Conservation (phyloP, 2,888 invertebrate genomes). For the Mesorhabditis sp. region DNA sequence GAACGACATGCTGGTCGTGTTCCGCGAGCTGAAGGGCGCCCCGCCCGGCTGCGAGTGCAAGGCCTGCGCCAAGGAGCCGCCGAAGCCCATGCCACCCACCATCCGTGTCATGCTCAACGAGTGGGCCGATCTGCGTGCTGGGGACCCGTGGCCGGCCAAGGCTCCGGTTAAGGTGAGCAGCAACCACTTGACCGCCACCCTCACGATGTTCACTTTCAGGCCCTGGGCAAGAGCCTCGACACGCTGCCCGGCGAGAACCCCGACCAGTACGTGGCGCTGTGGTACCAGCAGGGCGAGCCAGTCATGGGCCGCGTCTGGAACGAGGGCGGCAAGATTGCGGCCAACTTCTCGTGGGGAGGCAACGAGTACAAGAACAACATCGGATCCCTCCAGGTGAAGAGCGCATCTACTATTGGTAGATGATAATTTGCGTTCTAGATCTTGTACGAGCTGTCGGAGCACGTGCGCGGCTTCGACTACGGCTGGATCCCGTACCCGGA, state of each 20-base stretch:
- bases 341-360: conserved; percentile 10
- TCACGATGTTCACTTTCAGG: conserved; percentile 9
- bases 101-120: conserved; percentile 25
- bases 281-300: conserved; percentile 45
- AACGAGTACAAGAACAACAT: conserved; percentile 47
- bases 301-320: conserved; percentile 56
- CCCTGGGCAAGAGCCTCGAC: conserved; percentile 41
- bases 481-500: no score
- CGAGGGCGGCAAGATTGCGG: conserved; percentile 37
- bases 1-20: conserved; percentile 46
- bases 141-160: conserved; percentile 30
- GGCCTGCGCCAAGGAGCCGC: conserved; percentile 9
- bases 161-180: conserved; percentile 40
- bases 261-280: conserved; percentile 52
- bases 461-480: conserved; percentile 24
- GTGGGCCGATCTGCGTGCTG: no score
- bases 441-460: conserved; percentile 42
- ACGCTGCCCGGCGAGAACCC: conserved; percentile 44
- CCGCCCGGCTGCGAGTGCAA: conserved; percentile 10
- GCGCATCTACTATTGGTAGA: no score
- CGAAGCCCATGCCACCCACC: conserved; percentile 16
- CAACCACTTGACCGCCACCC: conserved; percentile 23
- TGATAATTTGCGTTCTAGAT: conserved; percentile 20
- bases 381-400: conserved; percentile 38
- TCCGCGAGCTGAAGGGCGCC: conserved; percentile 43